Base-by-base conservation (phyloP, 2,888 invertebrate genomes). In the Acrobeloides nanus region DNA sequence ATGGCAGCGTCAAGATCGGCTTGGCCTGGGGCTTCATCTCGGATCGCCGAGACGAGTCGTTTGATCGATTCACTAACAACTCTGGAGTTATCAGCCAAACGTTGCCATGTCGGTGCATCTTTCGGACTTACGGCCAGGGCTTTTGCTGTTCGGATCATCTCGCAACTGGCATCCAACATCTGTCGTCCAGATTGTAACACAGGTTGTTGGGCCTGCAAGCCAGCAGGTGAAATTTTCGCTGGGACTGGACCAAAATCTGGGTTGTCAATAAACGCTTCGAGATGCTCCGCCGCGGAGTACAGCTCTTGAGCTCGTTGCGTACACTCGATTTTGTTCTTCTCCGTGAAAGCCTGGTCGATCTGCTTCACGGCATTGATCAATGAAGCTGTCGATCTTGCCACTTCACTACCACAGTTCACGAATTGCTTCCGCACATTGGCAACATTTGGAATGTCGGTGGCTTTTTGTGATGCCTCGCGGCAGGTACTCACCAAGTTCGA, bases 11-110 rank as follows among this genome's bases (percentile, higher is more conserved):
- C 56, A 75, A 95, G 90, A 75, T 97, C 95, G 4, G 84, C 35
- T 75, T 93, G 92, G 0, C 95, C 95, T 0, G 95, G 95, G 0
- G 93, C 90, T 66, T 87, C 87, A 73, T 92, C 92, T 43, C 87
- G 83, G 64, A 69, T 69, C 56, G 88, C 87, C 12, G 87, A 84
- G 4, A 93, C 90, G 4, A 97, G 81, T 10, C 84, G 82, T 77
- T 95, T 95, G 73, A 97, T 93, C 24, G 89, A 87, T 75, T 95
- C 93, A 1, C 92, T 92, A 1, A 97, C 92, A 41, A 84, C 84
- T 75, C 89, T 92, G 74, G 90, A 90, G 78, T 92, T 89, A 64
- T 83, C 83, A 0, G 93, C 90, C 53, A 97, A 82, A 49, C 84
- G 81, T 74, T 92, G 92, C 90, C 95, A 95, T 20, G 88, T 88